Base-by-base conservation (phyloP, 2,797 vertebrate species). In the Enteromius fasciolatus region DNA sequence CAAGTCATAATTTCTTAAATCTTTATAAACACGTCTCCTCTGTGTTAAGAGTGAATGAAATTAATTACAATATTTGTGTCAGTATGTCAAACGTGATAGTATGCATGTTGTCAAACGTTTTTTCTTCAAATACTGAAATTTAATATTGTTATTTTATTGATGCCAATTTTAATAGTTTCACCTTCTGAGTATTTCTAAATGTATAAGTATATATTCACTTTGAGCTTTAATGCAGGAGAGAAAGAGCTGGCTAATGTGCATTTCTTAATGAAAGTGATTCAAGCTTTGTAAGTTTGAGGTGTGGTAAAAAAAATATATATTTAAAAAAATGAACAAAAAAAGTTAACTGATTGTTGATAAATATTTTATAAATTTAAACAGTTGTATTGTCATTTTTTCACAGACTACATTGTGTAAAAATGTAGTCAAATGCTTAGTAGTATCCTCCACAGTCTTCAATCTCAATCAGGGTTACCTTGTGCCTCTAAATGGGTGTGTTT, bases 211-310 rank as follows among this genome's bases (percentile, higher is more conserved):
- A 76, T 89, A 86, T 84, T 91, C 90, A 91, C 92, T 91, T 93
- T 92, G 88, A 93, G 93, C 95, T 96, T 96, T 96, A 94, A 95
- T 95, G 95, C 95, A 91, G 94, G 94, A 90, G 91, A 95, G 93
- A 94, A 93, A 94, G 93, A 95, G 94, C 94, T 94, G 90, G 85
- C 89, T 87, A 90, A 91, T 89, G 83, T 87, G 89, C 86, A 89
- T 92, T 92, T 86, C 66, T 59, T 72, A 52, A 33, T 78, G 46
- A 73, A 76, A 70, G 33, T 64, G 2, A 70, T n/a, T 76, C 41
- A 75, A 73, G 79, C 79, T 81, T 74, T 81, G 36, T 66, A 64
- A 28, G n/a, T 64, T 74, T 74, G 17, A 66, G 80, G 69, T 66
- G 46, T 81, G 44, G 20, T 64, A 4, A 66, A 72, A 70, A 52